Conservation (phyloP, 1,140 invertebrate species). For the Oedothorax gibbosus region DNA sequence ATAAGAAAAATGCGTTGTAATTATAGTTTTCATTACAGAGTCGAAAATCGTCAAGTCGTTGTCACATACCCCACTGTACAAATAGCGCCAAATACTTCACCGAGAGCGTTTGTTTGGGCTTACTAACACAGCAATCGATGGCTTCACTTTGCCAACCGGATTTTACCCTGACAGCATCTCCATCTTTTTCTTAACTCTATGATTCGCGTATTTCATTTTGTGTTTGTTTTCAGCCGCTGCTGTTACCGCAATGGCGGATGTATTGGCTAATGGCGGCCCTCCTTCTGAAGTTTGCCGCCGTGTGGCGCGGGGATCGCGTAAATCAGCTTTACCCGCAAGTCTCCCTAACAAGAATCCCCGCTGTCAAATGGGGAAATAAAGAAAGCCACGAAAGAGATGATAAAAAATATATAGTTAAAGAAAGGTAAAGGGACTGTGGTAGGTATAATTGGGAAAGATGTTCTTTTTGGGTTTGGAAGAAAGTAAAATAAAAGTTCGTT, state of each 20-base stretch:
- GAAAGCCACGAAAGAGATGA: neutral
- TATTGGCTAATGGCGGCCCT: slow-evolving; percentile 28
- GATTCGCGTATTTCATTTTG: slow-evolving; percentile 41
- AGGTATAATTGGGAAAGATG: neutral
- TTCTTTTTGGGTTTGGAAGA: too few species aligned
- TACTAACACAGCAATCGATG: too few species aligned
- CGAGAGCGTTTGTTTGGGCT: too few species aligned
- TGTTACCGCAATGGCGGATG: slow-evolving; percentile 48
- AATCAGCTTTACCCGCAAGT: slow-evolving; percentile 40
- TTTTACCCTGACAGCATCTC: too few species aligned
- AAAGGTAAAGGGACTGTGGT: neutral
- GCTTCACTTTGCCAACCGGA: too few species aligned
- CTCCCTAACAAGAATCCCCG: slow-evolving; percentile 44
- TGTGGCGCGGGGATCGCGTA: slow-evolving; percentile 49
- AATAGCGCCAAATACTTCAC: too few species aligned
- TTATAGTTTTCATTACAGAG: too few species aligned
- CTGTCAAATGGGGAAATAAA: slow-evolving; percentile 15
- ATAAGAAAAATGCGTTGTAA: too few species aligned
- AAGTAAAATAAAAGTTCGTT: too few species aligned
- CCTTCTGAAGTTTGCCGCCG: slow-evolving; percentile 51
- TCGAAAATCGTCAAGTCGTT: too few species aligned
- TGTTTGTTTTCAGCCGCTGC: slow-evolving; percentile 51
- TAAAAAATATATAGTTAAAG: neutral
- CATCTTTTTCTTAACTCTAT: too few species aligned
- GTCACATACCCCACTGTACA: too few species aligned